Conservation (phyloP, 2,888 invertebrate species). For the Boloria euphrosyne region DNA sequence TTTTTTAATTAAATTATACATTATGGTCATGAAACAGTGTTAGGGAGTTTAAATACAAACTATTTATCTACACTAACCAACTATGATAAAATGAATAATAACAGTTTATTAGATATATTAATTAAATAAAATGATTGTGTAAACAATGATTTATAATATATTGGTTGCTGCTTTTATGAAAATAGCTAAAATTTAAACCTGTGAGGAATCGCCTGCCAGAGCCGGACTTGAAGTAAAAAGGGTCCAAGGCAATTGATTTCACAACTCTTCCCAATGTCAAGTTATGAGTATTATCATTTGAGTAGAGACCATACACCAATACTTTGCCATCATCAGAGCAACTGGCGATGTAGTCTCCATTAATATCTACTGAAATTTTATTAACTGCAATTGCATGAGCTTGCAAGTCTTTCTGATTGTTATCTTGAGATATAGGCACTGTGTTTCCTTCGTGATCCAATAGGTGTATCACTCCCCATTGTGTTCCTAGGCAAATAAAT, state of each 20-base stretch:
- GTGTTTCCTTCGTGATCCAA: constrained; percentile 96
- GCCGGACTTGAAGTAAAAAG: constrained; percentile 88
- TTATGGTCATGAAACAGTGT: no score
- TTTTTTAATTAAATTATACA: no score
- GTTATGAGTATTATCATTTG: constrained; percentile 90
- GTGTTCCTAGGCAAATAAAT: constrained; percentile 96
- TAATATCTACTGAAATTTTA: constrained; percentile 95
- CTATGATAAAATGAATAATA: no score
- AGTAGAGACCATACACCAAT: constrained; percentile 93
- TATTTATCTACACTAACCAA: no score
- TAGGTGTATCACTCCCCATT: constrained; percentile 94
- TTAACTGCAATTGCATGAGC: constrained; percentile 96
- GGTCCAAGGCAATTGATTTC: constrained; percentile 93
- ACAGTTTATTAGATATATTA: no score
- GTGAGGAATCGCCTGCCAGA: constrained; percentile 92
- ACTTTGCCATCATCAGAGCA: constrained; percentile 95
- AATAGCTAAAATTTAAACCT: constrained; percentile 50
- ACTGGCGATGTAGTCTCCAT: constrained; percentile 96
- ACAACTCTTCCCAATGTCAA: constrained; percentile 91
- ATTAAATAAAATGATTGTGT: neutral
- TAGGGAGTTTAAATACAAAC: no score
- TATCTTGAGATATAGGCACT: constrained; percentile 80
- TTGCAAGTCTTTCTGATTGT: constrained; percentile 86
- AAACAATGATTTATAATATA: neutral
- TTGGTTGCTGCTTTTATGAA: neutral